Conservation (phyloP, 2,797 vertebrate genomes). For the Ctenopoma multispine region DNA sequence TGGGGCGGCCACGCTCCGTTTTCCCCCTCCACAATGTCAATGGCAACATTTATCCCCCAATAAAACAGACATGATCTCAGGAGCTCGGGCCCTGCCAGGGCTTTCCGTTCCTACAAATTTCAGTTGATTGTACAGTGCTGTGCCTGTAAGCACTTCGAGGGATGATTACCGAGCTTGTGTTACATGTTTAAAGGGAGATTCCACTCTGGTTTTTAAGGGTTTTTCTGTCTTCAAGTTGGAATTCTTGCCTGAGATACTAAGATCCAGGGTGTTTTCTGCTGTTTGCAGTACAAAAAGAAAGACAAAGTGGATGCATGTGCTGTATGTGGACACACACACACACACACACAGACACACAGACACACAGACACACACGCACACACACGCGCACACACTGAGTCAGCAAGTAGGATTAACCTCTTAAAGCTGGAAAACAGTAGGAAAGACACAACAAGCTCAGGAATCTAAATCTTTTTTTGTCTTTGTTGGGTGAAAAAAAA, state of each 20-base stretch:
- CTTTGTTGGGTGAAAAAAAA: not conserved
- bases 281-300: not conserved
- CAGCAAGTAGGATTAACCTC: conserved; percentile 34
- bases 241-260: conserved; percentile 33
- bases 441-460: conserved; percentile 30
- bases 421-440: conserved; percentile 22
- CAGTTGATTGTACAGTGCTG: conserved; percentile 73
- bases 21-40: conserved; percentile 61
- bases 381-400: conserved; percentile 8
- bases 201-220: not conserved
- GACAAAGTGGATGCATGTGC: not conserved
- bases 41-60: conserved; percentile 80
- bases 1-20: conserved; percentile 36
- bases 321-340: not conserved
- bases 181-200: conserved; percentile 65
- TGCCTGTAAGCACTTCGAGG: conserved; percentile 69
- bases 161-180: conserved; percentile 69
- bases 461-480: conserved; percentile 19
- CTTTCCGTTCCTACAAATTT: conserved; percentile 73
- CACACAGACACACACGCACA: not conserved
- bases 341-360: conserved; percentile 13
- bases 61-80: conserved; percentile 78
- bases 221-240: not conserved
- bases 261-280: not conserved
- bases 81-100: conserved; percentile 62